Base-by-base conservation (phyloP, 1,140 invertebrate genomes). In the Lerema accius region DNA sequence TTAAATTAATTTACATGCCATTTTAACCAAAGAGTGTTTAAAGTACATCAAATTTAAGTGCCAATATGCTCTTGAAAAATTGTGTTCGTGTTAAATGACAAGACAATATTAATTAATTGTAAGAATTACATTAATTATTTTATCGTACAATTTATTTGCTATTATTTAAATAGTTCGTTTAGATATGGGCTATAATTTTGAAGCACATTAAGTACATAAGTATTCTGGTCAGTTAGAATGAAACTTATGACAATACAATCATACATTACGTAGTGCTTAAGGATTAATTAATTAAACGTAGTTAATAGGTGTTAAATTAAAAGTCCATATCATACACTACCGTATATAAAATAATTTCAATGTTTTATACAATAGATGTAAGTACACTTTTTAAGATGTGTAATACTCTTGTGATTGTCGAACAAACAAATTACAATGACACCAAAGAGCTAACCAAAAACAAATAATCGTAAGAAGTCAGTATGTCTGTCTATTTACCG, bases 241-340 rank as follows among this genome's bases (percentile, higher is more conserved):
- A 78, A 69, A 73, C 65, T 76, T 67, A 71, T 68, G 84, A 86
- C 84, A 86, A 86, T 86, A 86, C 81, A n/a, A n/a, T n/a, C n/a
- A 71, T 80, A 78, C 35, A 37, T 37, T 37, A 72, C 35, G 42
- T 58, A 66, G 60, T 17, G 19, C 10, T 58, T 58, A 58, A 58
- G 55, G 16, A 58, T 58, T 11, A 37, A 37, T 43, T 42, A 19
- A 61, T 55, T 48, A 59, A 50, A 58, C 35, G 48, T 58, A 65
- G 58, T 55, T 46, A 40, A 14, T 73, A 74, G 62, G 69, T 72
- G 65, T 78, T 78, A 48, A n/a, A n/a, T n/a, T n/a, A n/a, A 71
- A 37, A 72, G 69, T 69, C 45, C 74, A 80, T 80, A 77, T 77
- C 71, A 74, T 69, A 68, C 26, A 46, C 9, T 45, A 55, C n/a